These are phyloP conservation scores for Dromius quadrimaculatus DNA, from an alignment of 2,888 invertebrate genomes.

Conservation along the genomic window DNA sequence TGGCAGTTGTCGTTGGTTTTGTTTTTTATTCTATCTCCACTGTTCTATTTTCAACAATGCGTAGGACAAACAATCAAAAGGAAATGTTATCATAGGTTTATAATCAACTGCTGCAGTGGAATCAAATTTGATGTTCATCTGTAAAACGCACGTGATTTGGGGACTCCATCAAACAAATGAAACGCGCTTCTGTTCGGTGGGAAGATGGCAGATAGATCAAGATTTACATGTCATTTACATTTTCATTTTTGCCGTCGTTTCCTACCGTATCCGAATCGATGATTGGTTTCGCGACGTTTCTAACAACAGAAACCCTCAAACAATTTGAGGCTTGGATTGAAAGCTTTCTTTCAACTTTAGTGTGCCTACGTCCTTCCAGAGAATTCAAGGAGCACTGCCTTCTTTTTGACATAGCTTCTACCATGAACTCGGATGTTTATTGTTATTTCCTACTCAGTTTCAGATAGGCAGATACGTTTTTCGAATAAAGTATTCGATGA, in stretches of 20 bases:
- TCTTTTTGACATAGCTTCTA: no score
- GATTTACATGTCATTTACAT: conserved; percentile 51
- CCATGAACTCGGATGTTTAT: no score
- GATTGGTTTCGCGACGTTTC: conserved; percentile 48
- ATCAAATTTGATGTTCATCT: conserved; percentile 12
- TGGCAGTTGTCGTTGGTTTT: background rate
- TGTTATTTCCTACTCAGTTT: no score
- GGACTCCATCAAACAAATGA: conserved; percentile 49
- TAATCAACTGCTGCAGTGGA: conserved; percentile 7
- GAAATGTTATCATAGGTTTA: conserved; percentile 29
- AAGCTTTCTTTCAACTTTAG: no score
- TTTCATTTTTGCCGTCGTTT: conserved; percentile 48
- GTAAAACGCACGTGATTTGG: conserved; percentile 31
- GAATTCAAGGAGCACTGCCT: no score
- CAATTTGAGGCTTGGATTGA: no score
- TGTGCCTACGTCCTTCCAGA: no score
- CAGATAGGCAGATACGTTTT: no score
- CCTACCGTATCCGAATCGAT: conserved; percentile 43
- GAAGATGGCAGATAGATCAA: conserved; percentile 40
- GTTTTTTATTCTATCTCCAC: background rate
- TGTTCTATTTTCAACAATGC: background rate
- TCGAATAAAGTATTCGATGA: no score
- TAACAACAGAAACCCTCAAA: no score
- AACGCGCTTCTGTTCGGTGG: conserved; percentile 11
- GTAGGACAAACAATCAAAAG: background rate